phyloP scores from a whole-genome alignment of 2,797 vertebrate genomes.

The Oreortyx pictus region DNA sequence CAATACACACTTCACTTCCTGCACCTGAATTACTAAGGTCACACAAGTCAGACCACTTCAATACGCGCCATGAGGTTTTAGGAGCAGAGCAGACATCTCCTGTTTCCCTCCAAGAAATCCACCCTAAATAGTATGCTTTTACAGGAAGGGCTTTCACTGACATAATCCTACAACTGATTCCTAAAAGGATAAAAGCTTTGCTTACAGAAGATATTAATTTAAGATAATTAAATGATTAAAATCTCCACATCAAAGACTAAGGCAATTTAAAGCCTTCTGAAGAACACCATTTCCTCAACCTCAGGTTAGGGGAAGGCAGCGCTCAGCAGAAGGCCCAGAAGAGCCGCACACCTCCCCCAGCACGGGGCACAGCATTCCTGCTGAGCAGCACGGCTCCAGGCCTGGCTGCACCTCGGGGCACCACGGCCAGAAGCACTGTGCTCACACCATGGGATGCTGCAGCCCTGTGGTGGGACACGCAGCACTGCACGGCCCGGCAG shows the following conservation, averaged over 20 bases:
- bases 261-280: conserved; percentile 31
- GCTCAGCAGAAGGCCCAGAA: conserved; percentile 9
- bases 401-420: neutral
- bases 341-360: neutral
- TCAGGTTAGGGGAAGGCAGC: conserved; percentile 31
- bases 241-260: conserved; percentile 47
- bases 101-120: neutral
- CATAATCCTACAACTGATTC: conserved; percentile 13
- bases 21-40: neutral
- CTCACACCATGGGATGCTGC: fast-evolving
- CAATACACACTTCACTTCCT: conserved; percentile 32
- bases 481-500: too few species aligned
- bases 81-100: neutral
- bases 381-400: too few species aligned
- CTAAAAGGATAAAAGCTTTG: conserved; percentile 40
- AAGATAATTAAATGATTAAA: conserved; percentile 60
- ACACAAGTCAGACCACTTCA: neutral
- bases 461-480: too few species aligned
- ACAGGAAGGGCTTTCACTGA: conserved; percentile 16
- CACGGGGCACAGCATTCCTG: neutral
- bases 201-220: conserved; percentile 47
- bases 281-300: conserved; percentile 53
- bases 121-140: neutral
- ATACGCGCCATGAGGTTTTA: neutral
- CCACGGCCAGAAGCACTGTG: neutral